Conservation (phyloP, 2,888 invertebrate genomes). For the Chrysolina haemoptera region DNA sequence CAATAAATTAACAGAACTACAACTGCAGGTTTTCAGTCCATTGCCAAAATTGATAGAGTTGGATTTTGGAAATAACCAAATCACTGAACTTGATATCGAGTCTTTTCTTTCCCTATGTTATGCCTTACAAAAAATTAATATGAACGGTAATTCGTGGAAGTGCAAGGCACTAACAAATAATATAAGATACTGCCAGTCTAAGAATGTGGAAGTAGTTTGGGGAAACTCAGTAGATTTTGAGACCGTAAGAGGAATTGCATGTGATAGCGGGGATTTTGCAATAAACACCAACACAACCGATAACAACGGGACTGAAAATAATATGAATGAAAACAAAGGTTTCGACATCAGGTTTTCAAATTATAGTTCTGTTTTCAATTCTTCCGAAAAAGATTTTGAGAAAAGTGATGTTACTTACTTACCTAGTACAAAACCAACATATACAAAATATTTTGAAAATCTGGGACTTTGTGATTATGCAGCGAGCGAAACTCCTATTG, state of each 20-base stretch:
- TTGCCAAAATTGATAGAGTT: slow-evolving; percentile 14
- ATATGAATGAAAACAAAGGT: neutral
- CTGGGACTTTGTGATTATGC: neutral
- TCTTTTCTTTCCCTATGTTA: neutral
- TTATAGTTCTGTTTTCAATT: neutral
- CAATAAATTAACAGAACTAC: slow-evolving; percentile 17
- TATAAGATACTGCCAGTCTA: neutral
- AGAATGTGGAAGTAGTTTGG: neutral
- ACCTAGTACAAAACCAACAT: neutral
- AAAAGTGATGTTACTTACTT: neutral
- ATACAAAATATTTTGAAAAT: neutral
- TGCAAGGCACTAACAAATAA: slow-evolving; percentile 2
- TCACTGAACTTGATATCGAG: neutral
- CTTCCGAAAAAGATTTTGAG: neutral
- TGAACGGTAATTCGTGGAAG: slow-evolving; percentile 15
- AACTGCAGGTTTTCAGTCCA: slow-evolving; percentile 1
- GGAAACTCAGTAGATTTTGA: neutral
- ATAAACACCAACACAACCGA: neutral
- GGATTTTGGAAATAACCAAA: slow-evolving; percentile 16
- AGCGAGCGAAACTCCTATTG: neutral
- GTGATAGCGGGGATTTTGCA: slow-evolving; percentile 12
- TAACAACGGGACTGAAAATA: neutral
- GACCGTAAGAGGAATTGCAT: slow-evolving; percentile 26
- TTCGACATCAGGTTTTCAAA: neutral
- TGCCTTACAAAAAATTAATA: neutral